Evolutionary conservation across 2,113 vertebrate species (phyloP), one percentile per base, ranked within the genome.

Genomic region (Leptobrachium leishanense): DNA sequence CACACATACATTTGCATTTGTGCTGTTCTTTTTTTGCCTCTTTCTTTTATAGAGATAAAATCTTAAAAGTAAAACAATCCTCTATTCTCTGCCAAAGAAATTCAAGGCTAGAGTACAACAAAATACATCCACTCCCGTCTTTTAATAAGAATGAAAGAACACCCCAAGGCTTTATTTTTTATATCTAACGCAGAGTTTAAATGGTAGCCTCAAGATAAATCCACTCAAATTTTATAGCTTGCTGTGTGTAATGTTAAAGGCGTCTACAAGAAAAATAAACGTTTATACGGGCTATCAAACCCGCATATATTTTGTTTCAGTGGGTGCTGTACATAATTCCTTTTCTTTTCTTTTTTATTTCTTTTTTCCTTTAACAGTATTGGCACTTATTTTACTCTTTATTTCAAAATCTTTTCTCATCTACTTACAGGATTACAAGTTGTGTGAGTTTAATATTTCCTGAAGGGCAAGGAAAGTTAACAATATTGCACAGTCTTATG

Each of bases 131-230:
- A 62, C 63, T 81, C 43, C 65, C 50, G 78, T 68, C 78, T 81
- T 81, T 81, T 81, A 81, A 74, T 81, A 81, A 68, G 78, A 74
- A 81, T 62, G 44, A 66, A 68, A 81, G 78, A 81, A 81, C 72
- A 81, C 78, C 78, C 78, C 71, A 81, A 81, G 78, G 78, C 78
- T 81, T 74, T 81, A 81, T 81, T 74, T 74, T 81, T 81, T 81
- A 81, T 81, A 68, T 74, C 78, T 74, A 81, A 67, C 72, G 54
- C 71, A 81, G 43, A 65, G 70, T 81, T 74, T 81, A 81, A 74
- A 74, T 81, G 73, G 78, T 66, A 44, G 50, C 78, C 78, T 69
- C 70, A 31, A 81, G 65, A 81, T 81, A 81, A 81, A 81, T 81
- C 72, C 78, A 63, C 78, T 74, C 65, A 74, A 67, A 81, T 57